Conservation (phyloP, 2,888 invertebrate genomes). For the Selenia dentaria region DNA sequence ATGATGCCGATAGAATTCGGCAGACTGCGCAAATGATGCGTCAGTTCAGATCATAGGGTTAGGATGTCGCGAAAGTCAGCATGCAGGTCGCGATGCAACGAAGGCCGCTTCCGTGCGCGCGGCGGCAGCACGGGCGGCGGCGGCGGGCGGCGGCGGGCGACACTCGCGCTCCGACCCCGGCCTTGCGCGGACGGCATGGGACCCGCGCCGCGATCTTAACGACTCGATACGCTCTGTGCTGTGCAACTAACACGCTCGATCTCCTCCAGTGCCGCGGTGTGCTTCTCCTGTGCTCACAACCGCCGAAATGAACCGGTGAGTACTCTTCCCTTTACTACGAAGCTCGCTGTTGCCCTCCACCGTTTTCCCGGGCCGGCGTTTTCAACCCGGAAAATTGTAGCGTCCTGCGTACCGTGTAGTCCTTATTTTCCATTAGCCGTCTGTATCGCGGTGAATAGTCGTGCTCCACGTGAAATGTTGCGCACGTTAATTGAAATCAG, state of each 20-base stretch:
- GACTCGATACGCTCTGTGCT: constrained; percentile 54
- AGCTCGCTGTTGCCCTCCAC: constrained; percentile 13
- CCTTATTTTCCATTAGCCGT: constrained; percentile 32
- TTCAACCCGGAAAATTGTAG: constrained; percentile 52
- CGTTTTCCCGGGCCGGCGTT: constrained; percentile 45
- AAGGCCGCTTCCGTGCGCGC: constrained; percentile 23
- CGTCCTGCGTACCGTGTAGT: constrained; percentile 33
- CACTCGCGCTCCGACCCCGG: constrained; percentile 71
- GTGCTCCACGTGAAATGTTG: constrained; percentile 24
- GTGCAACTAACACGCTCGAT: constrained; percentile 49
- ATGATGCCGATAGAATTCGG: too few species aligned
- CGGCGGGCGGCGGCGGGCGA: constrained; percentile 32
- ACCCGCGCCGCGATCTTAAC: constrained; percentile 46
- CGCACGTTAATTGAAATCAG: constrained; percentile 33
- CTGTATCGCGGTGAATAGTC: constrained; percentile 29
- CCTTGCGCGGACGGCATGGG: constrained; percentile 67
- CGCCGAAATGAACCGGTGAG: constrained; percentile 53
- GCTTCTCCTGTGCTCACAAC: constrained; percentile 25
- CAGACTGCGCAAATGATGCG: too few species aligned
- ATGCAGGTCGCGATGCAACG: constrained; percentile 27
- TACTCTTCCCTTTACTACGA: constrained; percentile 21
- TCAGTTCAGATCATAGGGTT: constrained; percentile 16
- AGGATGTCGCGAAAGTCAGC: constrained; percentile 27
- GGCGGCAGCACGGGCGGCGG: constrained; percentile 7
- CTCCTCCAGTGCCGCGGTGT: constrained; percentile 33